These are phyloP conservation scores for Trissonchulus latispiculum DNA, from an alignment of 2,888 invertebrate genomes.

Conservation along the genomic window DNA sequence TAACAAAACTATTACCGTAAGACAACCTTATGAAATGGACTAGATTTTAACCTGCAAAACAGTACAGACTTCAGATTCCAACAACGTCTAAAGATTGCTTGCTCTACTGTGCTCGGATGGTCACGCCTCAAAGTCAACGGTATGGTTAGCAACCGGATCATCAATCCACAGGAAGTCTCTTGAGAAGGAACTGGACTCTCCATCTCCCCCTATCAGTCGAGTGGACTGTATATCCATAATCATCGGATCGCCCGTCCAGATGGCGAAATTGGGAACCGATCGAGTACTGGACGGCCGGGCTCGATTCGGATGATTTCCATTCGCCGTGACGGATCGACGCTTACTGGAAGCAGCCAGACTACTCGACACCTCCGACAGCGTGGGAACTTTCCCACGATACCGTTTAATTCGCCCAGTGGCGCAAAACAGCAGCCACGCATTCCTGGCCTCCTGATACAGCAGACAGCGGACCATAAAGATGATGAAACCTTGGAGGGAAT, in stretches of 20 bases:
- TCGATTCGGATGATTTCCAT: neutral
- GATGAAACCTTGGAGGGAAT: conserved; percentile 43
- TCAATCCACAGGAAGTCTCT: neutral
- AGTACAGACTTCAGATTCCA: too few relatives aligned
- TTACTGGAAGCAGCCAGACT: neutral
- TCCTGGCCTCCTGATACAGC: conserved; percentile 32
- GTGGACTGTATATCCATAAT: neutral
- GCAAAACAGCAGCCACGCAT: conserved; percentile 33
- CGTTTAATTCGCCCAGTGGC: conserved; percentile 29
- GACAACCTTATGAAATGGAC: too few relatives aligned
- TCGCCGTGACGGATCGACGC: neutral
- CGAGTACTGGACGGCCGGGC: neutral
- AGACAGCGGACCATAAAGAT: conserved; percentile 42
- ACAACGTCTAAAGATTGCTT: too few relatives aligned
- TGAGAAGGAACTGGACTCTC: neutral
- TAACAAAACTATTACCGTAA: too few relatives aligned
- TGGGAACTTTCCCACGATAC: conserved; percentile 23
- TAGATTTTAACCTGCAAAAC: too few relatives aligned
- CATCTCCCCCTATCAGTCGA: neutral
- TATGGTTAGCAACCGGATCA: neutral
- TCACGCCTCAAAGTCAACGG: too few relatives aligned
- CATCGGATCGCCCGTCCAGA: neutral
- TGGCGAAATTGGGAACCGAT: neutral
- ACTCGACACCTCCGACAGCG: neutral
- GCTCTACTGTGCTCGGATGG: too few relatives aligned